Conservation (phyloP, 2,888 invertebrate species). For the Miltochrista miniata region DNA sequence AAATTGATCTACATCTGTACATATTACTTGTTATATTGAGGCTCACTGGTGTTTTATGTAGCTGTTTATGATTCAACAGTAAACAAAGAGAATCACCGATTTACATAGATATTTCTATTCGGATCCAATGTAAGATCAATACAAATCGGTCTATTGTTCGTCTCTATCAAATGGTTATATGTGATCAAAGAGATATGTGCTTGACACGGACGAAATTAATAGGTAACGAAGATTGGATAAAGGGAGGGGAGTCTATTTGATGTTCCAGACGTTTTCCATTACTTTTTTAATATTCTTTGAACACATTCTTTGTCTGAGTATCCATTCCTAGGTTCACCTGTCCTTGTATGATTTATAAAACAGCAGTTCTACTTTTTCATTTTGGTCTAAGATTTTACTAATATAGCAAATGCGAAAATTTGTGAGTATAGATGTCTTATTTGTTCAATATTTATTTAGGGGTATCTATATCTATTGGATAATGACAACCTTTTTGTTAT, state of each 20-base stretch:
- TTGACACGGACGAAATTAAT: slow-evolving; percentile 7
- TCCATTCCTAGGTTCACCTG: too few species aligned
- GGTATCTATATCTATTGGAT: too few species aligned
- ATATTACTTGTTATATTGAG: not conserved
- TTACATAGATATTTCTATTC: too few species aligned
- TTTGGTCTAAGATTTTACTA: too few species aligned
- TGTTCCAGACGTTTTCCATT: slow-evolving; percentile 5
- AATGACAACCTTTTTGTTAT: too few species aligned
- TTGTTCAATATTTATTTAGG: too few species aligned
- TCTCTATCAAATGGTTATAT: slow-evolving; percentile 2
- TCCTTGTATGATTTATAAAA: too few species aligned
- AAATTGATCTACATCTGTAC: too few species aligned
- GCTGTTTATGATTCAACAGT: not conserved
- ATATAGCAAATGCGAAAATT: too few species aligned
- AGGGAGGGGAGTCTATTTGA: not conserved
- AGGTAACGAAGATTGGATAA: slow-evolving; percentile 3
- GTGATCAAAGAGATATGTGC: slow-evolving; percentile 17
- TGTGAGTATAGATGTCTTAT: too few species aligned
- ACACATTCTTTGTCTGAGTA: too few species aligned
- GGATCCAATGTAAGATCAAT: slow-evolving; percentile 1
- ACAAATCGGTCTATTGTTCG: slow-evolving; percentile 1
- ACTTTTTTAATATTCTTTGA: not conserved
- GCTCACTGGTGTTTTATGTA: not conserved
- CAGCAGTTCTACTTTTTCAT: too few species aligned
- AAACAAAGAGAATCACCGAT: not conserved